Evolutionary conservation across 2,113 vertebrate genomes (phyloP).

Genomic region (Podocnemis expansa): DNA sequence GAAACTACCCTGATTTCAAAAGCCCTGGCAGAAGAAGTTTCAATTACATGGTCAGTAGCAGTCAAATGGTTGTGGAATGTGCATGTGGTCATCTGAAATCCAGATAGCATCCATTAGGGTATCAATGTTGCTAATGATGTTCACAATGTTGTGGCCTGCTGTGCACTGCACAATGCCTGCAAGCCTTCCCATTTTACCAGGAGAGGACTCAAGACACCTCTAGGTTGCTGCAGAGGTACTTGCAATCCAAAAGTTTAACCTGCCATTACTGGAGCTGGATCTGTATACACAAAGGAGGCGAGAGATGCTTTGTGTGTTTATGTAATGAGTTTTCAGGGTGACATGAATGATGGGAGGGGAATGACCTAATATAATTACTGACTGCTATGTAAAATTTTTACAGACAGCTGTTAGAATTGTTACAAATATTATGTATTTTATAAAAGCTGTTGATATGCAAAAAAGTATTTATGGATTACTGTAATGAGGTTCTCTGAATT

Average conservation of each 20-base stretch:
- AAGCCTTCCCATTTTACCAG: background rate
- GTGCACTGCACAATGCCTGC: no score
- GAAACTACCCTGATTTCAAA: no score
- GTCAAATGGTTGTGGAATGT: no score
- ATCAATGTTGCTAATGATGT: no score
- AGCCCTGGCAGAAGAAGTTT: no score
- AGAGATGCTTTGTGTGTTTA: background rate
- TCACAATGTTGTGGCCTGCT: no score
- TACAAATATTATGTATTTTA: background rate
- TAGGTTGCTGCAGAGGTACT: background rate
- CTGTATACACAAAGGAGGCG: background rate
- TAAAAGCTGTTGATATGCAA: background rate
- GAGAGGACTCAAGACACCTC: background rate
- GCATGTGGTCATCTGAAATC: no score
- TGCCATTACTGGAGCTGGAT: background rate
- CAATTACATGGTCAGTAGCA: no score
- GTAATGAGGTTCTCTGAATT: background rate
- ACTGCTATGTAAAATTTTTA: background rate
- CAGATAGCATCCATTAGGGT: no score
- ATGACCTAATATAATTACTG: background rate
- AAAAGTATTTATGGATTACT: background rate
- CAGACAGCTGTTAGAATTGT: background rate
- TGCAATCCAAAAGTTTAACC: background rate
- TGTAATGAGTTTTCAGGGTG: background rate
- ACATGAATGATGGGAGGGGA: background rate